These are phyloP conservation scores for Strigamia transsilvanica DNA, from an alignment of 2,888 invertebrate genomes.

Conservation along the genomic window DNA sequence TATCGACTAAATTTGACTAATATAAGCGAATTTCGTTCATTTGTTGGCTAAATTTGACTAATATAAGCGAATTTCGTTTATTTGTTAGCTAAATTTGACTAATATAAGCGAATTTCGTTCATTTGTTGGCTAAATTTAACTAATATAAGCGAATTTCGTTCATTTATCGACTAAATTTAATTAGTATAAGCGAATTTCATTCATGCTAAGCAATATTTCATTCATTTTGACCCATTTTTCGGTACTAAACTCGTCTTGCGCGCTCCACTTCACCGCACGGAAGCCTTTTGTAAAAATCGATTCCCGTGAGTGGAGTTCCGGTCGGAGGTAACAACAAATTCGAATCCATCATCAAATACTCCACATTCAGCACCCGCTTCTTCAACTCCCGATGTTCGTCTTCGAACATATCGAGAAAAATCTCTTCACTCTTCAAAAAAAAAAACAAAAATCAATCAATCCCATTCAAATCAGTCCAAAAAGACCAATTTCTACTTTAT, in stretches of 20 bases:
- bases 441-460: conserved; percentile 34
- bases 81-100: no score
- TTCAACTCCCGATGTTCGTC: conserved; percentile 96
- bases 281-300: conserved; percentile 89
- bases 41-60: no score
- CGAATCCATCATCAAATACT: conserved; percentile 96
- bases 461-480: no score
- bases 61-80: no score
- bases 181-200: no score
- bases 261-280: conserved; percentile 96
- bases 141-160: no score
- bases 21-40: no score
- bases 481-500: conserved; percentile 71
- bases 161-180: background rate
- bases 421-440: conserved; percentile 81
- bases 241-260: conserved; percentile 70
- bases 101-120: no score
- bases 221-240: background rate
- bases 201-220: background rate
- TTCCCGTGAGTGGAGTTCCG: conserved; percentile 94
- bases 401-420: conserved; percentile 98
- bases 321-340: conserved; percentile 93
- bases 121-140: no score
- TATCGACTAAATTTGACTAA: no score
- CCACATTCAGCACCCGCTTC: conserved; percentile 85